A percentile compares a stretch with the other conserved stretches of the same genome.
Evolutionary conservation across 2,113 vertebrate species (phyloP).

Genomic region (Perca schrenkii): DNA sequence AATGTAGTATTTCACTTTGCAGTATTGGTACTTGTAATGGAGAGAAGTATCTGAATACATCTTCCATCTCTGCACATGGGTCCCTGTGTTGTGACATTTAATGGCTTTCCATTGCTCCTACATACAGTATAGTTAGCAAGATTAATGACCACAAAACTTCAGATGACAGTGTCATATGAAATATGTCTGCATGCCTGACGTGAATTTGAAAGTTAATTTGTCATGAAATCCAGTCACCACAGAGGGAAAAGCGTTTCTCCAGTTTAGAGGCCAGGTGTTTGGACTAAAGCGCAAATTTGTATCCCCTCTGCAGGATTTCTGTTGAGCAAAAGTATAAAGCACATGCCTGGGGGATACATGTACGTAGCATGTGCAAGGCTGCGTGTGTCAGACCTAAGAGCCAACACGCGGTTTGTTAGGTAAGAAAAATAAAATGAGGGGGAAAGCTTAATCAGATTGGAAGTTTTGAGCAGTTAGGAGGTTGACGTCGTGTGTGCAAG

Average conservation of each 20-base stretch:
- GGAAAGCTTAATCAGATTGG: constrained; percentile 7
- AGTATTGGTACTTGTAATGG: background rate
- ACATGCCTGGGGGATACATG: constrained; percentile 2
- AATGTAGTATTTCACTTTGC: background rate
- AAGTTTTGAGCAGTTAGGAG: constrained; percentile 1
- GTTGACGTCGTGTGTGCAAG: background rate
- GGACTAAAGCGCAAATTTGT: background rate
- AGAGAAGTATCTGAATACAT: background rate
- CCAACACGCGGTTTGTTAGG: constrained; percentile 20
- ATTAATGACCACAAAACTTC: constrained; percentile 47
- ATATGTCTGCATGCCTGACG: constrained; percentile 43
- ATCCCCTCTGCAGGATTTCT: constrained; percentile 25
- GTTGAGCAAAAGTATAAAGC: constrained; percentile 21
- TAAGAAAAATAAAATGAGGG: constrained; percentile 17
- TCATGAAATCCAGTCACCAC: constrained; percentile 64
- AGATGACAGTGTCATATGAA: constrained; percentile 44
- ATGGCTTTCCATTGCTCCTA: constrained; percentile 12
- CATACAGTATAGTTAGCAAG: constrained; percentile 22
- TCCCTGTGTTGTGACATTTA: constrained; percentile 28
- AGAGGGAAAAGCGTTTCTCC: background rate
- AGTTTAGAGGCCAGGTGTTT: background rate
- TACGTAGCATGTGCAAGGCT: constrained; percentile 16
- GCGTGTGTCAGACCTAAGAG: constrained; percentile 28
- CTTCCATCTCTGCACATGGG: background rate
- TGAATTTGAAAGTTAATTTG: constrained; percentile 56